These are phyloP conservation scores for Empidonax traillii DNA, from an alignment of 2,113 vertebrate species.

Conservation along the genomic window DNA sequence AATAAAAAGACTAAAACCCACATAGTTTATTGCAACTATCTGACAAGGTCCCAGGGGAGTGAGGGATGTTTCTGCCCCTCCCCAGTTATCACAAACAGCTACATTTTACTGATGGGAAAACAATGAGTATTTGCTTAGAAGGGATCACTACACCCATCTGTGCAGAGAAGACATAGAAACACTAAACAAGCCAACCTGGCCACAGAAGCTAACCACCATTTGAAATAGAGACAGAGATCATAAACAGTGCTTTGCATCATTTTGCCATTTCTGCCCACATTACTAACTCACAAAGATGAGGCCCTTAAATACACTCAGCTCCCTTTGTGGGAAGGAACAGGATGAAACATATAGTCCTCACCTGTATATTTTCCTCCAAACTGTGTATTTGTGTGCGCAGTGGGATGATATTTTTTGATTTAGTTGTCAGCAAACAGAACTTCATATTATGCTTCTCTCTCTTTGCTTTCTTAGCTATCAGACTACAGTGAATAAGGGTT, in stretches of 20 bases:
- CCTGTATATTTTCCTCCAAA: constrained; percentile 10
- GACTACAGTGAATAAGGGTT: neutral
- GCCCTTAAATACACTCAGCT: neutral
- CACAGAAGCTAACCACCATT: constrained; percentile 18
- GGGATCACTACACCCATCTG: neutral
- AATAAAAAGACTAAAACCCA: neutral
- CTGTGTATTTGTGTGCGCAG: neutral
- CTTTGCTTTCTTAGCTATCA: neutral
- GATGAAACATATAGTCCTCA: neutral
- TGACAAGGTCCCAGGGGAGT: neutral
- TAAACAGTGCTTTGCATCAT: constrained; percentile 9
- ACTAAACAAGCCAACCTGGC: neutral
- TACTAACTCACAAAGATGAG: constrained; percentile 15
- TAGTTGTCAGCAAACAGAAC: constrained; percentile 2
- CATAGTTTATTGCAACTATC: neutral
- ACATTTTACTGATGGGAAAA: neutral
- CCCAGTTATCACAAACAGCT: neutral
- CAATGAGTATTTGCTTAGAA: neutral
- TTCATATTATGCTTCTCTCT: neutral
- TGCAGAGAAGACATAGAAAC: neutral
- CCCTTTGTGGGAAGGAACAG: neutral
- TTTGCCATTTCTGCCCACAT: constrained; percentile 12
- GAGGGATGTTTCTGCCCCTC: neutral
- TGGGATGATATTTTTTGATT: constrained; percentile 29
- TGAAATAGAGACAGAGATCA: neutral